These are phyloP conservation scores for Dioctria rufipes DNA, from an alignment of 2,888 invertebrate species.

Conservation along the genomic window DNA sequence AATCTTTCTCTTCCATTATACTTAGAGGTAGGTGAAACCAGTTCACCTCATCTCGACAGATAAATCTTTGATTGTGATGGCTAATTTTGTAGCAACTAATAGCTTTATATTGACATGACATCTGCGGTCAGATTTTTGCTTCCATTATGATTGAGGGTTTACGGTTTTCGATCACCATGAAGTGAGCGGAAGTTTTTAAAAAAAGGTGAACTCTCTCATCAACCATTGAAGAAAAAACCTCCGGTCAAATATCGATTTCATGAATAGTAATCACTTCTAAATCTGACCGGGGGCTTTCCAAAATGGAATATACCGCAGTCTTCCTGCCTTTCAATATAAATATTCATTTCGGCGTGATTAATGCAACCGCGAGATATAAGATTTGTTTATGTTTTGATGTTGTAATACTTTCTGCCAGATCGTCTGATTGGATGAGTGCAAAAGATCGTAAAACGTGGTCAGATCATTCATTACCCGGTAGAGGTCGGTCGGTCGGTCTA, in stretches of 20 bases:
- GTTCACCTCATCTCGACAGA: constrained; percentile 8
- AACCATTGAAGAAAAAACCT: neutral
- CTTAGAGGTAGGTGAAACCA: neutral
- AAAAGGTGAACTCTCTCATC: neutral
- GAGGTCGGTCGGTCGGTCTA: neutral
- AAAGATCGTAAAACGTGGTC: too few species aligned
- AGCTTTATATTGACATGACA: neutral
- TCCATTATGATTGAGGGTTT: constrained; percentile 3
- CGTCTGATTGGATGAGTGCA: neutral
- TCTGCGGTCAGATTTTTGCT: neutral
- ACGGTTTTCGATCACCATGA: constrained; percentile 38
- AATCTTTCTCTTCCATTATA: neutral
- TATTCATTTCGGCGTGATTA: neutral
- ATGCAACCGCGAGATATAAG: neutral
- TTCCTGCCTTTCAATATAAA: neutral
- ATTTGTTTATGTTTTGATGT: constrained; percentile 12
- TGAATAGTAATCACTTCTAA: constrained; percentile 29
- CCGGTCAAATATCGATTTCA: constrained; percentile 11
- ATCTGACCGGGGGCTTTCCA: neutral
- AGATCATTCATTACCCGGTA: too few species aligned
- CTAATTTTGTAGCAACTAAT: neutral
- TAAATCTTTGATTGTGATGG: neutral
- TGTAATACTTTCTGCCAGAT: constrained; percentile 8
- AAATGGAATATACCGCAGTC: neutral
- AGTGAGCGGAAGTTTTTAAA: constrained; percentile 38